A percentile compares a stretch with the other conserved stretches of the same genome.
Conservation (phyloP, 2,888 invertebrate species). For the Synanthedon myopaeformis region DNA sequence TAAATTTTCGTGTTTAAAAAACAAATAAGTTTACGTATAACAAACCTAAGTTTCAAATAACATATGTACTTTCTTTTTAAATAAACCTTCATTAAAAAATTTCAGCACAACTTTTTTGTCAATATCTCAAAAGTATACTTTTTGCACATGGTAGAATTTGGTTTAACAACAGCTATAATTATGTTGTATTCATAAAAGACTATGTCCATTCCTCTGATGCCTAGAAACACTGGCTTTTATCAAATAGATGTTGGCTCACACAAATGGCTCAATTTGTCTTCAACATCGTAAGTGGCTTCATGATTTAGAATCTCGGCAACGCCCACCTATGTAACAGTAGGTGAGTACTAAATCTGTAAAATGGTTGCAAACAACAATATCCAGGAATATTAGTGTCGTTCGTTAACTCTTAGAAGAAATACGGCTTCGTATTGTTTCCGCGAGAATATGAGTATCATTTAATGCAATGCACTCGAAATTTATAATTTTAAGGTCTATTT, state of each 20-base stretch:
- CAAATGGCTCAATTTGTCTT: constrained; percentile 54
- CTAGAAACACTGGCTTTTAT: not conserved
- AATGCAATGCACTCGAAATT: no score
- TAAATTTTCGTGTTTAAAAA: no score
- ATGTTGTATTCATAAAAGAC: not conserved
- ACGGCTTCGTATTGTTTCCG: not conserved
- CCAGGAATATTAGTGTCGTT: not conserved
- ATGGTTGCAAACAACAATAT: constrained; percentile 12
- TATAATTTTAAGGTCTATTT: no score
- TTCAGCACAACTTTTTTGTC: no score
- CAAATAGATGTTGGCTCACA: constrained; percentile 25
- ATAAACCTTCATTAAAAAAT: no score
- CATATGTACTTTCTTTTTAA: no score
- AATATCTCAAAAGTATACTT: no score
- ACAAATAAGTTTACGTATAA: no score
- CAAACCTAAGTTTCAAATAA: no score
- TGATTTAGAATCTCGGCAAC: constrained; percentile 45
- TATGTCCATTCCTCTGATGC: not conserved
- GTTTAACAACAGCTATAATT: no score
- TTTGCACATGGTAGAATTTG: no score
- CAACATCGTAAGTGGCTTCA: constrained; percentile 39
- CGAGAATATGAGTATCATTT: not conserved
- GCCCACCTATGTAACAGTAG: constrained; percentile 41
- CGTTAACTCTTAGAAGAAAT: not conserved
- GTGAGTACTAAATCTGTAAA: constrained; percentile 45